Percentiles rank a stretch among this genome's conserved stretches.
Evolutionary conservation across 2,113 vertebrate species (phyloP).

Genomic region (Epinephelus fuscoguttatus): DNA sequence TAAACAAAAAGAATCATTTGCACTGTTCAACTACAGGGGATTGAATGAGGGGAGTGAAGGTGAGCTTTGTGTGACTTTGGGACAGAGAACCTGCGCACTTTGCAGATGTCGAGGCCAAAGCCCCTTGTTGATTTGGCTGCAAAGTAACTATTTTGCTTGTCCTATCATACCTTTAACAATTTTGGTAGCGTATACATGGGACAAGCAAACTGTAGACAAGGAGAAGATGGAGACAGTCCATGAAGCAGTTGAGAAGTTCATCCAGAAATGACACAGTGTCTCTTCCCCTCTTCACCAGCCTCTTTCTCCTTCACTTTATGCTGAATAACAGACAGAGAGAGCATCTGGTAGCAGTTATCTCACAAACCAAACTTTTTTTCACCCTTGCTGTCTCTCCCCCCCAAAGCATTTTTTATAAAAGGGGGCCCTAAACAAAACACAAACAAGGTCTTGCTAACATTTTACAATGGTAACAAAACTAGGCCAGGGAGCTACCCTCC

Average conservation of each 20-base stretch:
- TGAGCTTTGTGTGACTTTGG: background rate
- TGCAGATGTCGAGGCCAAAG: background rate
- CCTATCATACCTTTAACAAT: background rate
- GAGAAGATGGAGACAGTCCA: constrained; percentile 45
- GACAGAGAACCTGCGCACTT: background rate
- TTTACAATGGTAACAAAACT: constrained; percentile 84
- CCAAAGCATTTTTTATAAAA: constrained; percentile 76
- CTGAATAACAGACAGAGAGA: constrained; percentile 71
- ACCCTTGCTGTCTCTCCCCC: constrained; percentile 62
- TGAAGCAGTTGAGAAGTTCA: constrained; percentile 76
- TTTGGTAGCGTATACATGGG: background rate
- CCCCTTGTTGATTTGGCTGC: background rate
- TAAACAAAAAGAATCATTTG: constrained; percentile 17
- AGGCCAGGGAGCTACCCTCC: constrained; percentile 74
- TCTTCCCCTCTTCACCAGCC: constrained; percentile 47
- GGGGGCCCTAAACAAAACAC: constrained; percentile 82
- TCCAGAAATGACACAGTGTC: constrained; percentile 68
- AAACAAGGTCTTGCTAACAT: constrained; percentile 82
- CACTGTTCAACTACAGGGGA: background rate
- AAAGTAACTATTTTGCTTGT: background rate
- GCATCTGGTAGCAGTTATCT: constrained; percentile 88
- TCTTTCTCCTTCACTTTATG: constrained; percentile 54
- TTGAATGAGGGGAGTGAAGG: background rate
- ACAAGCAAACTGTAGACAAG: constrained; percentile 7
- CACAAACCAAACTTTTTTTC: constrained; percentile 82